Evolutionary conservation across 2,113 vertebrate species (phyloP).

Genomic region (Vombatus ursinus): DNA sequence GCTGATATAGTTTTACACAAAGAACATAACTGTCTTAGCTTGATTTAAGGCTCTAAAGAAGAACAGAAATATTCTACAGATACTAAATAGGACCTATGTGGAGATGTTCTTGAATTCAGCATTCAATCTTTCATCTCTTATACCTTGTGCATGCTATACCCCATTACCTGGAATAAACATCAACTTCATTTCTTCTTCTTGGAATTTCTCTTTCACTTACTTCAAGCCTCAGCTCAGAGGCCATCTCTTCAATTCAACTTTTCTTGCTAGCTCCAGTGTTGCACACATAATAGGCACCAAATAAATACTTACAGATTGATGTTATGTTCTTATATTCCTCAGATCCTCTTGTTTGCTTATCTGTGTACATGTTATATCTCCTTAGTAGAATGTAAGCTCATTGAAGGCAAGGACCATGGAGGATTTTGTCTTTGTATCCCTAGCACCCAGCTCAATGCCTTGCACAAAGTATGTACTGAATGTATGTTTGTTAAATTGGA

Average conservation of each 20-base stretch:
- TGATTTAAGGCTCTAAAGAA: background rate
- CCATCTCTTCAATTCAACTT: background rate
- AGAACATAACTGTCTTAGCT: background rate
- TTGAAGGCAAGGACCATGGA: background rate
- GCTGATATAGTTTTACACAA: background rate
- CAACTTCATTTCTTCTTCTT: background rate
- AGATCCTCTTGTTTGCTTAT: background rate
- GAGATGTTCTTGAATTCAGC: background rate
- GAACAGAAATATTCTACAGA: background rate
- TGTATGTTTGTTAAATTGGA: background rate
- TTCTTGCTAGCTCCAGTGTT: background rate
- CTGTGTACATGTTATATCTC: background rate
- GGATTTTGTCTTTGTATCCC: too few relatives aligned
- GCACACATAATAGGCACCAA: background rate
- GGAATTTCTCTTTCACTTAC: background rate
- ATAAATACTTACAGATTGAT: background rate
- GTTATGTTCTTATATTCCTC: background rate
- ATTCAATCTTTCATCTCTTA: background rate
- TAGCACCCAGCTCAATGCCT: too few relatives aligned
- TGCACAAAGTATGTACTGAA: background rate
- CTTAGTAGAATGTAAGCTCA: background rate
- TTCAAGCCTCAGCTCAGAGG: background rate
- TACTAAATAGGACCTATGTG: background rate
- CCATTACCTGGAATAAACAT: background rate
- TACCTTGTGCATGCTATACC: background rate